phyloP scores from a whole-genome alignment of 1,140 invertebrate genomes.

The Dreissena polymorpha region DNA sequence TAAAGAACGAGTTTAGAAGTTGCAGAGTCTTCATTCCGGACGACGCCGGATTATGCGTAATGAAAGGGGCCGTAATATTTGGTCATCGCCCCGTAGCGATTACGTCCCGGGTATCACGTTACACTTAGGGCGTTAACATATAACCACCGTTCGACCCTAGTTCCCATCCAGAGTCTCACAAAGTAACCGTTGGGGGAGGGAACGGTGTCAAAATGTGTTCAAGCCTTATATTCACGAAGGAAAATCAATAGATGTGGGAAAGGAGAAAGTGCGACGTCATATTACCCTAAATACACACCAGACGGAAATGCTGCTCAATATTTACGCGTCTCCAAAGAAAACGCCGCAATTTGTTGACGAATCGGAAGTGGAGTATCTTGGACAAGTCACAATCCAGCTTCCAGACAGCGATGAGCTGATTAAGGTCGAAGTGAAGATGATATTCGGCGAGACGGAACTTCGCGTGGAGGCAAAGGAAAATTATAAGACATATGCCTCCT shows the following conservation, averaged over 20 bases:
- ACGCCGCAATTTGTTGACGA: conserved; percentile 40
- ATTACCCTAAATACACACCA: conserved; percentile 29
- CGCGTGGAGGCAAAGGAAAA: conserved; percentile 55
- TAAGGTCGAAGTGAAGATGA: conserved; percentile 53
- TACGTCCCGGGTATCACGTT: conserved; percentile 44
- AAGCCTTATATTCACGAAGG: conserved; percentile 57
- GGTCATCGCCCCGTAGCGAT: conserved; percentile 59
- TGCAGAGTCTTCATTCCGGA: conserved; percentile 54
- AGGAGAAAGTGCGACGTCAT: conserved; percentile 30
- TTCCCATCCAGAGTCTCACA: conserved; percentile 20
- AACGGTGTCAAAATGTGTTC: conserved; percentile 52
- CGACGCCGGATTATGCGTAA: conserved; percentile 55
- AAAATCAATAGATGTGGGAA: conserved; percentile 50
- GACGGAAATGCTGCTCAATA: conserved; percentile 47
- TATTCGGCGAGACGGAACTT: conserved; percentile 61
- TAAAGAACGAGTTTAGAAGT: conserved; percentile 39
- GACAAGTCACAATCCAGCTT: conserved; percentile 42
- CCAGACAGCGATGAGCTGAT: conserved; percentile 40
- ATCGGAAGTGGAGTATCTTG: conserved; percentile 36
- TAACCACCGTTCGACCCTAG: conserved; percentile 33
- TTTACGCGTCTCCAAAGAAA: conserved; percentile 27
- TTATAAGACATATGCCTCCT: conserved; percentile 12
- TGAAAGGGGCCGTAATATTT: conserved; percentile 65
- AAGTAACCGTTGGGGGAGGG: conserved; percentile 33
- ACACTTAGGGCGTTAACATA: conserved; percentile 57